Base-by-base conservation (phyloP, 2,888 invertebrate genomes). In the Autographa gamma region DNA sequence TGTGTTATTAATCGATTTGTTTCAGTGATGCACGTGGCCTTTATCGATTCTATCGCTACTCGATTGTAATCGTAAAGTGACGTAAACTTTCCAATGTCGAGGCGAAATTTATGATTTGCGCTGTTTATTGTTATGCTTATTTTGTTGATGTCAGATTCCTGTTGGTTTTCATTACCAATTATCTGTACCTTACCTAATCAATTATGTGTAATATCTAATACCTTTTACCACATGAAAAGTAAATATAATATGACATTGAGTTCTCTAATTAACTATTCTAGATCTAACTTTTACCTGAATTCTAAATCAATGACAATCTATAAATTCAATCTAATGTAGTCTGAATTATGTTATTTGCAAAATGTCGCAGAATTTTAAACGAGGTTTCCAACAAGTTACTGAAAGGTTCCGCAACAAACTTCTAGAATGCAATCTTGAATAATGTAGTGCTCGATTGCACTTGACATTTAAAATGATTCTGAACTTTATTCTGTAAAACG, bases 1-100 rank as follows among this genome's bases (percentile, higher is more conserved):
- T 71, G 71, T 74, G 72, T 70, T 64, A 14, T 32, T 34, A 85
- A 86, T 86, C 77, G 79, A 87, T 87, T 87, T 13, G 85, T 52
- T 73, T 63, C 77, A 66, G 73, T 63, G 56, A 78, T 72, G 77
- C 86, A 87, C 83, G 85, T 85, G 85, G 77, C 76, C 63, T 74
- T 72, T 80, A 83, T 80, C 81, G 75, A 78, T 76, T 62, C 56
- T 60, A 73, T 73, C 66, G 64, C 61, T 52, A 31, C 70, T 64
- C 74, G 67, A 79, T 73, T 71, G 54, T 63, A 63, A 79, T 77
- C 70, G 56, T 81, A 71, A 75, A 80, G 67, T 76, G 69, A 69
- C 68, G 65, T 73, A 80, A 71, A 69, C 79, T 86, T 85, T 85
- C 74, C 79, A 80, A 81, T 82, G 74, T 80, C 74, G 74, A 71